Conservation (phyloP, 2,888 invertebrate genomes). For the Hydropsyche betteni region DNA sequence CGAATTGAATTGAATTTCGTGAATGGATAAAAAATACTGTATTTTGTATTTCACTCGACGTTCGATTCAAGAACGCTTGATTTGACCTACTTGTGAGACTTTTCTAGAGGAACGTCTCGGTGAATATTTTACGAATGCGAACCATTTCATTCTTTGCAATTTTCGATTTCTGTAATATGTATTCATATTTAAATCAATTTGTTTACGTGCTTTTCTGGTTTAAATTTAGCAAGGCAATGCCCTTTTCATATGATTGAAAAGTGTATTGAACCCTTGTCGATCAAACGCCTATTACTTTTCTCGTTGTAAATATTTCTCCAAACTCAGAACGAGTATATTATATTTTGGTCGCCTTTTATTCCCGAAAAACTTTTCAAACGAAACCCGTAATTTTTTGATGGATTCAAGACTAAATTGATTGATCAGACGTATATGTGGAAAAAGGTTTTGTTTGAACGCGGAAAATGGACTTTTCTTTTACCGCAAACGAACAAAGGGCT, state of each 20-base stretch:
- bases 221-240: too few species aligned
- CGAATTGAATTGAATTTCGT: too few species aligned
- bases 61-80: background rate
- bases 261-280: background rate
- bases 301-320: background rate
- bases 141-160: background rate
- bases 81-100: conserved; percentile 1
- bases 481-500: conserved; percentile 21
- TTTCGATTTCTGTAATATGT: background rate
- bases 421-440: background rate
- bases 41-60: too few species aligned
- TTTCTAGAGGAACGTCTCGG: background rate
- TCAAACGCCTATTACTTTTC: conserved; percentile 4
- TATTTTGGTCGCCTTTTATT: too few species aligned
- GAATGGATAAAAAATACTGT: too few species aligned
- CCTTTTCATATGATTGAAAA: too few species aligned
- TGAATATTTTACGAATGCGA: background rate
- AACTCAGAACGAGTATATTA: too few species aligned
- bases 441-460: background rate
- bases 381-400: background rate
- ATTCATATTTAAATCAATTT: background rate
- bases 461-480: conserved; percentile 1
- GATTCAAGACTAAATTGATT: conserved; percentile 8
- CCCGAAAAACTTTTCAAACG: too few species aligned
- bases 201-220: background rate